Percentiles rank a stretch among this genome's conserved stretches.
Conservation (phyloP, 2,113 vertebrate genomes). For the Cardinalis cardinalis region DNA sequence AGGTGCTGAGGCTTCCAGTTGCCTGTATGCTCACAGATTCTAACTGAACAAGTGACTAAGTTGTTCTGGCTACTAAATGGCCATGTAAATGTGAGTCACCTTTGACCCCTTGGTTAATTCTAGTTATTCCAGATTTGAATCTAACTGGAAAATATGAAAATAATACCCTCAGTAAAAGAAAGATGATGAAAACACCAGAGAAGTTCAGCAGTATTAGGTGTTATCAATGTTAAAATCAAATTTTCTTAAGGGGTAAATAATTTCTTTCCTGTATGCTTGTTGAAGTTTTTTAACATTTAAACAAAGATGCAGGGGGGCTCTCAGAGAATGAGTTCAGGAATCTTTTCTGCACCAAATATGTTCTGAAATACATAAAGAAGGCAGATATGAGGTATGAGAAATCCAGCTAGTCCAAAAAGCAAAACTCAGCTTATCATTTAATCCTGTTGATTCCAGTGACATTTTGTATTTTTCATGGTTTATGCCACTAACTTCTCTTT, state of each 20-base stretch:
- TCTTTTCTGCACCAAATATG: not conserved
- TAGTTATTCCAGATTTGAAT: not conserved
- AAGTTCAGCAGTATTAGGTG: not conserved
- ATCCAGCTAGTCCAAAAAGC: not conserved
- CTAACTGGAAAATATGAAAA: not conserved
- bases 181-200: not conserved
- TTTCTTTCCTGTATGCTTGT: not conserved
- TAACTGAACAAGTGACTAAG: not conserved
- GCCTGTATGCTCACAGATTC: not conserved
- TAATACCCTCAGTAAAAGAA: not conserved
- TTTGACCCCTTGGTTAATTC: not conserved
- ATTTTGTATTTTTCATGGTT: not conserved
- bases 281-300: not conserved
- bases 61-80: not conserved
- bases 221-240: not conserved
- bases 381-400: not conserved
- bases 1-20: not conserved
- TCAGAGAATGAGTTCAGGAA: not conserved
- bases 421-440: not conserved
- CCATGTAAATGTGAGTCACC: not conserved
- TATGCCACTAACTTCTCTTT: not conserved
- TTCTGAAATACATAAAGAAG: not conserved
- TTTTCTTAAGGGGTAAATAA: not conserved
- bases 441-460: not conserved
- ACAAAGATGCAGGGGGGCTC: not conserved